These are phyloP conservation scores for Eucidaris tribuloides DNA, from an alignment of 35 echinoderm and acorn worm species.

Conservation along the genomic window DNA sequence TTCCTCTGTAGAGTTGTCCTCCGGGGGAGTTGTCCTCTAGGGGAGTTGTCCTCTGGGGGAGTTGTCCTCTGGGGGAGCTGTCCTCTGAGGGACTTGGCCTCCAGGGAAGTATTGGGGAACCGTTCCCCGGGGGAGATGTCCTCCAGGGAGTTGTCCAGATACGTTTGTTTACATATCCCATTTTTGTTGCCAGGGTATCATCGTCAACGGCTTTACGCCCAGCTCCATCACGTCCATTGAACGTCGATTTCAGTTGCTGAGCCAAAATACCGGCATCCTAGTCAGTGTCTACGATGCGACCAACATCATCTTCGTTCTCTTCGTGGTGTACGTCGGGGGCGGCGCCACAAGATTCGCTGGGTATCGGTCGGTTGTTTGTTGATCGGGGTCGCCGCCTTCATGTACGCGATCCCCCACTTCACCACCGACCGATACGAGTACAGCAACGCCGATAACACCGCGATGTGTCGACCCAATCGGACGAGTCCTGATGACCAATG, in stretches of 20 bases:
- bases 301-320: constrained; percentile 34
- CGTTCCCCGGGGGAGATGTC: too few species aligned
- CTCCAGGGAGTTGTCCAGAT: background rate
- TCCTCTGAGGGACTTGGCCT: too few species aligned
- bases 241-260: constrained; percentile 62
- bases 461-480: background rate
- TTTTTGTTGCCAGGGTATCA: constrained; percentile 50
- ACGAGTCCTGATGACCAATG: background rate
- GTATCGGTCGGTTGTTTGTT: constrained; percentile 42
- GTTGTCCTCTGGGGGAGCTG: too few species aligned
- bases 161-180: background rate
- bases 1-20: too few species aligned
- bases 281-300: constrained; percentile 58
- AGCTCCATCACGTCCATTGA: constrained; percentile 59
- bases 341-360: constrained; percentile 71
- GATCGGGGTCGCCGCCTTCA: constrained; percentile 27
- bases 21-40: too few species aligned
- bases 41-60: too few species aligned
- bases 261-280: constrained; percentile 59
- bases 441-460: background rate
- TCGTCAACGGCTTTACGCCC: constrained; percentile 62
- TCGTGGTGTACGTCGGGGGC: constrained; percentile 66
- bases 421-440: constrained; percentile 35
- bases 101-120: too few species aligned
- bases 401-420: constrained; percentile 74